Base-by-base conservation (phyloP, 2,888 invertebrate species). In the Mythimna vitellina region DNA sequence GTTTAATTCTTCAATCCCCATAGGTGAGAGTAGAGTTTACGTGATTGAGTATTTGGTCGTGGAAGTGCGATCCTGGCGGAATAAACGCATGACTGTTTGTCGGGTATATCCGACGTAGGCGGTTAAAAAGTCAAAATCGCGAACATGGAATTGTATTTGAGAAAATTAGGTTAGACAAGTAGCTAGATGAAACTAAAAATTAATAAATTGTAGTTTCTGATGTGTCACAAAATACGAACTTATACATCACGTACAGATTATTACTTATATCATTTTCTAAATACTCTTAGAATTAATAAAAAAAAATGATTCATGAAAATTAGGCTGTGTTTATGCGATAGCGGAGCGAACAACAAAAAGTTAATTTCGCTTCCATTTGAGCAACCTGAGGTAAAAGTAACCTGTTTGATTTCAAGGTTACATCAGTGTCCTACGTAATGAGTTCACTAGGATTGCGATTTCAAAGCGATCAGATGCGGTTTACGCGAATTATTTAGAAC, bases 131-230 rank as follows among this genome's bases (percentile, higher is more conserved):
- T 42, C 5, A 42, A 32, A 5, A 20, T 74, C 20, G 46, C 46
- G 63, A 25, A 54, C 22, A 42, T 35, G 51, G 58, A 75, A 68
- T 78, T 62, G 70, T 81, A 65, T 65, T 64, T n/a, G 64, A 53
- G 35, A 49, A 29, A 14, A 80, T 60, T 69, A 78, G 76, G 29
- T 62, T 65, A 70, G 53, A 53, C 8, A 63, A 57, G 42, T 78
- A 62, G 76, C 81, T 78, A 81, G 78, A 81, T 81, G 65, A 70
- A 81, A 78, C 76, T 61, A 78, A 78, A 78, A 54, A 76, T 20
- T 0, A 65, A 32, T 32, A 65, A 75, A 75, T 53, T 75, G n/a
- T 29, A 32, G 42, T 68, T 69, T 57, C 62, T 58, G 38, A 54
- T 62, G 46, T 76, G 70, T 76, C 65, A 65, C 81, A 46, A 54